Evolutionary conservation across 1,140 invertebrate genomes (phyloP).

Genomic region (Rhynchophorus ferrugineus): DNA sequence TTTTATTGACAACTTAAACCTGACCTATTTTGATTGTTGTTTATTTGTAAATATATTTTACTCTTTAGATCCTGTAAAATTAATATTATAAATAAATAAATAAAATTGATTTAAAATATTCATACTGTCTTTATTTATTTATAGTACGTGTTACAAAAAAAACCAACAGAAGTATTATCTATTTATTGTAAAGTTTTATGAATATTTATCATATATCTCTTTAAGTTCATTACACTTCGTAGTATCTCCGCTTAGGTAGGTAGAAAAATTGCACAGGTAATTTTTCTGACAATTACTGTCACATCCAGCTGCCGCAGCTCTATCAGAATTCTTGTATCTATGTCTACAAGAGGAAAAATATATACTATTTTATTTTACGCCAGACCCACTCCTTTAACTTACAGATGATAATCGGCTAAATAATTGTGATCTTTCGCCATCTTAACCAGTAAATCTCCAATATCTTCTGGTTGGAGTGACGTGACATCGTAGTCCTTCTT

Average conservation of each 20-base stretch:
- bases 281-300: conserved; percentile 49
- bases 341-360: conserved; percentile 23
- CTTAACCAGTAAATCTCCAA: conserved; percentile 44
- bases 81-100: no score
- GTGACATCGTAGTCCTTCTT: conserved; percentile 52
- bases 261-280: conserved; percentile 50
- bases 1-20: no score
- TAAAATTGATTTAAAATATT: no score
- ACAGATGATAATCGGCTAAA: conserved; percentile 32
- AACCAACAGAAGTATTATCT: no score
- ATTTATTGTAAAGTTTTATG: no score
- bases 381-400: not conserved
- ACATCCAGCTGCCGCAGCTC: conserved; percentile 45
- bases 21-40: no score
- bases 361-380: not conserved
- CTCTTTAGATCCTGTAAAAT: no score
- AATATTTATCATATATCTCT: conserved; percentile 23
- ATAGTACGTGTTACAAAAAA: no score
- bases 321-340: conserved; percentile 42
- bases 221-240: conserved; percentile 47
- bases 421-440: conserved; percentile 42
- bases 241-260: conserved; percentile 46
- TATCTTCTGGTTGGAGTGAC: conserved; percentile 42
- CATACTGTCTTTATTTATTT: no score
- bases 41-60: no score